A percentile compares a stretch with the other conserved stretches of the same genome.
These are phyloP conservation scores for Polyergus mexicanus DNA, from an alignment of 1,140 invertebrate species.

Conservation along the genomic window DNA sequence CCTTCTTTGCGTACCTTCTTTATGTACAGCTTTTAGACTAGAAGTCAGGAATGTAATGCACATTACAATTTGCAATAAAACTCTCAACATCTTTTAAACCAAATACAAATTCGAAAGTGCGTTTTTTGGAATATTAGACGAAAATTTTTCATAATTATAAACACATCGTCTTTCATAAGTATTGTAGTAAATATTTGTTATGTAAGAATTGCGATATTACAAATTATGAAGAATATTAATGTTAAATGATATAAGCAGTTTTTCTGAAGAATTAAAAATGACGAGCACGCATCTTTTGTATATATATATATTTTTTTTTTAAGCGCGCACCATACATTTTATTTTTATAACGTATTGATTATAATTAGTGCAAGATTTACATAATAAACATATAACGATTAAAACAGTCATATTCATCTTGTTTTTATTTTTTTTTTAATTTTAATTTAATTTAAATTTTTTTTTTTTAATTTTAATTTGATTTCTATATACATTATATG, in stretches of 20 bases:
- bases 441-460: background rate
- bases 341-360: slow-evolving; percentile 8
- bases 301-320: slow-evolving; percentile 6
- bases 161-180: slow-evolving; percentile 8
- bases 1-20: slow-evolving; percentile 32
- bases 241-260: background rate
- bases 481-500: slow-evolving; percentile 33
- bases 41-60: slow-evolving; percentile 63
- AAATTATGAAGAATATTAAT: background rate
- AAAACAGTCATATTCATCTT: slow-evolving; percentile 46
- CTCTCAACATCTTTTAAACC: slow-evolving; percentile 43
- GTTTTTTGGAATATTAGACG: background rate
- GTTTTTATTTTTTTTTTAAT: background rate
- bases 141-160: background rate
- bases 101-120: background rate
- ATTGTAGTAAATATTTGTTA: slow-evolving; percentile 11
- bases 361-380: slow-evolving; percentile 33
- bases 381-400: slow-evolving; percentile 55
- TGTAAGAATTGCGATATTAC: slow-evolving; percentile 31
- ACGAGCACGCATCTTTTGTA: slow-evolving; percentile 1
- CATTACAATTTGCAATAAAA: slow-evolving; percentile 38
- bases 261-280: background rate
- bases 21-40: slow-evolving; percentile 65
- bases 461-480: background rate
- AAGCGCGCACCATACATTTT: slow-evolving; percentile 3